A percentile compares a stretch with the other conserved stretches of the same genome.
Conservation (phyloP, 2,113 vertebrate species). For the Xiphophorus maculatus region DNA sequence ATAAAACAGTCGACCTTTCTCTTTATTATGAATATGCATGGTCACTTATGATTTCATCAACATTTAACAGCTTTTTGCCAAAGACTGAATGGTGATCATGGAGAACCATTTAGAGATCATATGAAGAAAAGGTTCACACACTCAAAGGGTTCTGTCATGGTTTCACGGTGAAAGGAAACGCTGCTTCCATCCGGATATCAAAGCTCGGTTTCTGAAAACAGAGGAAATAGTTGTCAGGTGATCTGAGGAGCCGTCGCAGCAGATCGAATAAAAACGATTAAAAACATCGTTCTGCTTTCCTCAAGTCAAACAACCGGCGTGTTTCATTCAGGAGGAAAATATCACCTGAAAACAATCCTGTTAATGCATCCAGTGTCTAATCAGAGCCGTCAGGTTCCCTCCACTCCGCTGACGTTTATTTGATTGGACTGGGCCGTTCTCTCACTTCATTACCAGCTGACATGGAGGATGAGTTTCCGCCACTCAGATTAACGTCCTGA, state of each 20-base stretch:
- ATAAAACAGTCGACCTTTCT: too few relatives aligned
- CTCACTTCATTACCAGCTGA: constrained; percentile 24
- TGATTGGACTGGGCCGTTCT: constrained; percentile 20
- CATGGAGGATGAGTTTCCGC: background rate
- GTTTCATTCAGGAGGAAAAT: background rate
- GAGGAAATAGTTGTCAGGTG: background rate
- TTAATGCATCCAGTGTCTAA: background rate
- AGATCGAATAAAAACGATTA: background rate
- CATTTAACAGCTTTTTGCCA: too few relatives aligned
- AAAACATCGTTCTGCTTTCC: background rate
- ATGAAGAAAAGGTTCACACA: background rate
- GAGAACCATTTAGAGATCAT: background rate
- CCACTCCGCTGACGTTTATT: constrained; percentile 31
- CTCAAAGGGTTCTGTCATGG: background rate
- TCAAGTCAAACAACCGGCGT: background rate
- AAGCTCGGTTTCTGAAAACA: background rate
- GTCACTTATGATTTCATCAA: too few relatives aligned
- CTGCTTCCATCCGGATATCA: background rate
- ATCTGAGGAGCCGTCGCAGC: background rate
- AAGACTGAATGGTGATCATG: too few relatives aligned
- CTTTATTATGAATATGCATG: too few relatives aligned
- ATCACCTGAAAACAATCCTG: background rate
- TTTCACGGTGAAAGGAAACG: too few relatives aligned
- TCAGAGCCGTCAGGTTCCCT: constrained; percentile 3
- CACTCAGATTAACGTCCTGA: background rate